Evolutionary conservation across 2,797 vertebrate species (phyloP).

Genomic region (Poecilia picta): DNA sequence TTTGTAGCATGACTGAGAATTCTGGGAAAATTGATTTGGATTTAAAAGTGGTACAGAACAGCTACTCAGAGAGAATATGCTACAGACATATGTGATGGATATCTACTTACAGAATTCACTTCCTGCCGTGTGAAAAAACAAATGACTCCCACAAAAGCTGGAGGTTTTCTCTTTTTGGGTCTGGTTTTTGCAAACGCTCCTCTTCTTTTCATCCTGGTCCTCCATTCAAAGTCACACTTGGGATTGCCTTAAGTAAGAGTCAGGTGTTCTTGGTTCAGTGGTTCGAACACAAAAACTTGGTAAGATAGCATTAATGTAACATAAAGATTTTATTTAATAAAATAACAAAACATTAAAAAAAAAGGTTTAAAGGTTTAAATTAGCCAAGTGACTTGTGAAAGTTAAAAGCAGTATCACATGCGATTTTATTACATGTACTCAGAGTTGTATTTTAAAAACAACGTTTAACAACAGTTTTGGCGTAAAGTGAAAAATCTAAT

Average conservation of each 20-base stretch:
- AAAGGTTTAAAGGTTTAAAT: neutral
- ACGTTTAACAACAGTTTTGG: slow-evolving; percentile 1
- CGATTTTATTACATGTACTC: slow-evolving; percentile 6
- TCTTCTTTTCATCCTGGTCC: neutral
- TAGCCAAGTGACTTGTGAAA: neutral
- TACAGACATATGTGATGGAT: slow-evolving; percentile 50
- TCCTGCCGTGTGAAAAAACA: slow-evolving; percentile 30
- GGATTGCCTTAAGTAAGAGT: slow-evolving; percentile 4
- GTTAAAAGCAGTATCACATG: slow-evolving; percentile 11
- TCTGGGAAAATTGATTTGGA: slow-evolving; percentile 42
- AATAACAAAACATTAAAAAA: neutral
- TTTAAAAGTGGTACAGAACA: slow-evolving; percentile 65
- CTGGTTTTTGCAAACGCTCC: slow-evolving; percentile 29
- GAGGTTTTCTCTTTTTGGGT: slow-evolving; percentile 44
- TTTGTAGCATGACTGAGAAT: slow-evolving; percentile 50
- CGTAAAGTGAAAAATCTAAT: slow-evolving; percentile 4
- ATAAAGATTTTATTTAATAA: neutral
- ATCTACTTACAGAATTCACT: slow-evolving; percentile 50
- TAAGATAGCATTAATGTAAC: slow-evolving; percentile 4
- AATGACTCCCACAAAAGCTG: slow-evolving; percentile 41
- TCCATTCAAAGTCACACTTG: neutral
- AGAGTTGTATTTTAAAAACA: slow-evolving; percentile 2
- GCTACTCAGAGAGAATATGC: slow-evolving; percentile 39
- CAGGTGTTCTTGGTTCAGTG: slow-evolving; percentile 19
- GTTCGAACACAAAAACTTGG: slow-evolving; percentile 8